Base-by-base conservation (phyloP, 2,888 invertebrate species). In the Cecidostiba fungosa region DNA sequence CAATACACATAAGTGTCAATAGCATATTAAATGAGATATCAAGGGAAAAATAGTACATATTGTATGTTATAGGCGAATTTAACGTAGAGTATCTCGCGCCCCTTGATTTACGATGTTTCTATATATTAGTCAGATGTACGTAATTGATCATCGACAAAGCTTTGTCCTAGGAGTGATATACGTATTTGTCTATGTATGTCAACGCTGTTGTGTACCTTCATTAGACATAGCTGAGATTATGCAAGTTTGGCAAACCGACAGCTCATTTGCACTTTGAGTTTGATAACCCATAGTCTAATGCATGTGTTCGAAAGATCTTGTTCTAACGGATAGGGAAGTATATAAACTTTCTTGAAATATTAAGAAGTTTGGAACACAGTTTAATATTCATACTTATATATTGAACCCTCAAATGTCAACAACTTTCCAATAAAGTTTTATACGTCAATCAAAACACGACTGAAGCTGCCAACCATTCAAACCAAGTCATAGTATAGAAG, bases 181-280 rank as follows among this genome's bases (percentile, higher is more conserved):
- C 16, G 26, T 39, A 74, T 43, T 47, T 50, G 36, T 14, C n/a
- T 78, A 62, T 39, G 70, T 70, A 16, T 50, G 62, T 36, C 19
- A 43, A 54, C 3, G 16, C 23, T 10, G n/a, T 8, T 59, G 43
- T 70, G 23, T 69, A 23, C 70, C 50, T 77, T 77, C 80, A 59
- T 77, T 72, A 80, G 59, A 36, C 32, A 14, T n/a, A 43, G 39
- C 62, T 16, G 10, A n/a, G 81, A 81, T 81, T 74, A 81, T 74
- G 62, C 73, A 62, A 81, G 73, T 72, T 43, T 19, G 29, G 81
- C 62, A 72, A 81, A 26, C 73, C 81, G 47, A 62, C 43, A 62
- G 39, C 81, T 73, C 73, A 72, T 73, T 81, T 81, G 47, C 73
- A 62, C 23, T 54, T 69, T 54, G 77, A 43, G 81, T 77, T 85